A percentile compares a stretch with the other conserved stretches of the same genome.
These are phyloP conservation scores for Bicyclus anynana DNA, from an alignment of 1,140 invertebrate species.

Conservation along the genomic window DNA sequence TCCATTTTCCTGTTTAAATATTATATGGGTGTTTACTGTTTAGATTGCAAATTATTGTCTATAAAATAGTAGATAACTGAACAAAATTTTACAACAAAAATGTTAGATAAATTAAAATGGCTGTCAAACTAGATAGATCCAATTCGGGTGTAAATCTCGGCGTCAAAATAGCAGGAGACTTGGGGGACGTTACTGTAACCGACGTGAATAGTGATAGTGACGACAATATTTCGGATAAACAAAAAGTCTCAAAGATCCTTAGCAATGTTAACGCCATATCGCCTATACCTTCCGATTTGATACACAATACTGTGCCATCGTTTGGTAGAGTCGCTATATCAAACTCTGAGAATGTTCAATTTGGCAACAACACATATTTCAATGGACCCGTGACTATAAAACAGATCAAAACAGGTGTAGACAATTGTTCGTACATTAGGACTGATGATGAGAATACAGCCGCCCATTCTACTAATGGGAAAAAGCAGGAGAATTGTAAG, in stretches of 20 bases:
- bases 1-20: too few species aligned
- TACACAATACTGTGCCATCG: constrained; percentile 35
- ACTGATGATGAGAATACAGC: constrained; percentile 38
- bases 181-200: constrained; percentile 51
- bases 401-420: constrained; percentile 52
- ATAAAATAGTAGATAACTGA: background rate
- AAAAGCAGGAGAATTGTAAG: constrained; percentile 30
- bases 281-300: constrained; percentile 32
- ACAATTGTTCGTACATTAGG: constrained; percentile 47
- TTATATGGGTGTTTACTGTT: background rate
- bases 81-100: constrained; percentile 9
- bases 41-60: background rate
- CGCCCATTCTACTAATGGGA: constrained; percentile 9
- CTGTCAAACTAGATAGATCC: constrained; percentile 29
- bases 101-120: constrained; percentile 36
- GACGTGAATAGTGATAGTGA: constrained; percentile 41
- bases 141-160: constrained; percentile 29
- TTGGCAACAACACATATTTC: constrained; percentile 65
- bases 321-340: constrained; percentile 44
- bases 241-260: constrained; percentile 28
- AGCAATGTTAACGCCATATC: constrained; percentile 27
- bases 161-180: constrained; percentile 48
- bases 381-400: constrained; percentile 66
- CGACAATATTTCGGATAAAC: constrained; percentile 21
- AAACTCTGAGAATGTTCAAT: constrained; percentile 59